These are phyloP conservation scores for Drosophila dives DNA, from an alignment of 2,888 invertebrate genomes.

Conservation along the genomic window DNA sequence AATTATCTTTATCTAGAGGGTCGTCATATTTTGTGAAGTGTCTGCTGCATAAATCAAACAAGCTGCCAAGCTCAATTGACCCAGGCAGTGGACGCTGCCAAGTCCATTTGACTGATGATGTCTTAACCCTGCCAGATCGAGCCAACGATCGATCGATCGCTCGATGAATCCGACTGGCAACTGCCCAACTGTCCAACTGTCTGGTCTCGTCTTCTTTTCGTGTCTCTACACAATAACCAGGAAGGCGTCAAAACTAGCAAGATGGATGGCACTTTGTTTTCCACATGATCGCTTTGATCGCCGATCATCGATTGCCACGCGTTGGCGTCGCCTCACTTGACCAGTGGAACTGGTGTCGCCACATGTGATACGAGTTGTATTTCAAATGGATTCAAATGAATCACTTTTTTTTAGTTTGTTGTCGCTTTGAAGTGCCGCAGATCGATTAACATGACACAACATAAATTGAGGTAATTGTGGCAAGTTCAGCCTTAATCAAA, in stretches of 20 bases:
- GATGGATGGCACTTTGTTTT: conserved; percentile 61
- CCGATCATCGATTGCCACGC: conserved; percentile 31
- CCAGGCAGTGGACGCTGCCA: conserved; percentile 60
- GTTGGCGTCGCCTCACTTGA: conserved; percentile 42
- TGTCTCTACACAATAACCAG: conserved; percentile 34
- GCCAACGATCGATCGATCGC: conserved; percentile 52
- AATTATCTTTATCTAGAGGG: conserved; percentile 40
- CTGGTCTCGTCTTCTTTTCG: conserved; percentile 16
- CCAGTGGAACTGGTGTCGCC: conserved; percentile 30
- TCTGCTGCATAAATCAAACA: conserved; percentile 62
- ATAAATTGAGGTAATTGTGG: neutral
- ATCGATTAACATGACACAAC: conserved; percentile 2
- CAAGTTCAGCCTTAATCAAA: neutral
- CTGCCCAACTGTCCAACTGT: conserved; percentile 13
- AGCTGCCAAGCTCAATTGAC: conserved; percentile 69
- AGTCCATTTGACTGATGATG: conserved; percentile 70
- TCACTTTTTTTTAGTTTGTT: conserved; percentile 17
- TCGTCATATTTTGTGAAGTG: conserved; percentile 13
- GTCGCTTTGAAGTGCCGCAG: conserved; percentile 37
- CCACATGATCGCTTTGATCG: conserved; percentile 28
- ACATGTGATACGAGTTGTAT: conserved; percentile 8
- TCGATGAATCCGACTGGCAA: conserved; percentile 5
- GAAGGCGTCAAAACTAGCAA: conserved; percentile 69
- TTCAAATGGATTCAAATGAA: conserved; percentile 36
- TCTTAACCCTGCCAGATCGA: conserved; percentile 58